Evolutionary conservation across 2,113 vertebrate species (phyloP).

Genomic region (Ammodytes dubius): DNA sequence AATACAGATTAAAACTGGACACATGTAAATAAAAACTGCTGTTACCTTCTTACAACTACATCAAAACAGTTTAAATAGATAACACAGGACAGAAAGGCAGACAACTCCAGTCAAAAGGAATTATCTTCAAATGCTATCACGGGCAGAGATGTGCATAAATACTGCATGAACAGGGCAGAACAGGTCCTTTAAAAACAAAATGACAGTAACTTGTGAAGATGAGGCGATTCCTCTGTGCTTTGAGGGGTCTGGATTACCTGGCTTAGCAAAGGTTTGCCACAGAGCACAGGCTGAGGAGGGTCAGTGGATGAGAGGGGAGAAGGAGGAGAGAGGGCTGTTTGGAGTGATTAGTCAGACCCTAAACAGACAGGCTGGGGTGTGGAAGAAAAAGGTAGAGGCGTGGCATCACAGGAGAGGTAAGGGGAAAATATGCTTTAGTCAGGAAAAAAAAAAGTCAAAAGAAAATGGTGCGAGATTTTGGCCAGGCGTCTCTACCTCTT

Average conservation of each 20-base stretch:
- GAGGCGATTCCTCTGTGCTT: conserved; percentile 32
- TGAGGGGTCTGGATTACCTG: conserved; percentile 29
- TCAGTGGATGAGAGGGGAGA: conserved; percentile 36
- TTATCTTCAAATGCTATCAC: conserved; percentile 26
- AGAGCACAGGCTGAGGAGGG: conserved; percentile 35
- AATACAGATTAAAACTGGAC: not conserved
- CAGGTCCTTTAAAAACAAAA: conserved; percentile 28
- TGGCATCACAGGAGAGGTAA: conserved; percentile 49
- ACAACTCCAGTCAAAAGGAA: conserved; percentile 6
- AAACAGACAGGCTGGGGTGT: conserved; percentile 42
- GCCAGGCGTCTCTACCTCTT: conserved; percentile 72
- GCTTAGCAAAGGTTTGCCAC: conserved; percentile 28
- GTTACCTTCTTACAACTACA: conserved; percentile 47
- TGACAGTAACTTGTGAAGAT: conserved; percentile 18
- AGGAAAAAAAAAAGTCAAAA: conserved; percentile 13
- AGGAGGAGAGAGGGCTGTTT: conserved; percentile 15
- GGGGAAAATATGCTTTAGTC: conserved; percentile 45
- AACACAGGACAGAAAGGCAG: conserved; percentile 14
- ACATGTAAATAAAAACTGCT: conserved; percentile 16
- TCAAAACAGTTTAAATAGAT: conserved; percentile 26
- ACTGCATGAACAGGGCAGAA: conserved; percentile 56
- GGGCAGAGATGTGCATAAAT: conserved; percentile 66
- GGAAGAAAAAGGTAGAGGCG: conserved; percentile 31
- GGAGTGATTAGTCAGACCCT: conserved; percentile 48
- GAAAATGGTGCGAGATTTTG: conserved; percentile 60